A percentile compares a stretch with the other conserved stretches of the same genome.
phyloP scores from a whole-genome alignment of 2,113 vertebrate species.

The Petroica traversi region DNA sequence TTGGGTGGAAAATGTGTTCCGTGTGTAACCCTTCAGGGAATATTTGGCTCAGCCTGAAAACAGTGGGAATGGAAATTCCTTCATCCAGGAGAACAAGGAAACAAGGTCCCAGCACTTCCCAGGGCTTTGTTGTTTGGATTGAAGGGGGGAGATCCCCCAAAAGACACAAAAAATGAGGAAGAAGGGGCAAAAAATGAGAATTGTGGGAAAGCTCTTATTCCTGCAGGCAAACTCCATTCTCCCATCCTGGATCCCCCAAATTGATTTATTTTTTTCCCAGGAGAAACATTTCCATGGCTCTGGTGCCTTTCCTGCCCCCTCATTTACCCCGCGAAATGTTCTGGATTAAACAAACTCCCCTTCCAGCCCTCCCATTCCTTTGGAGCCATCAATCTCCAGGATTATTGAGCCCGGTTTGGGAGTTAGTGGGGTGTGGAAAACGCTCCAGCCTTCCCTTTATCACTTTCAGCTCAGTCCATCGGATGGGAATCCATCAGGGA shows the following conservation, averaged over 20 bases:
- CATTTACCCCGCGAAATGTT: constrained; percentile 27
- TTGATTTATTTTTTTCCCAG: neutral
- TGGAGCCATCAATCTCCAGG: constrained; percentile 50
- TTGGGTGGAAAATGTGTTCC: neutral
- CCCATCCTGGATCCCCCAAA: too few relatives aligned
- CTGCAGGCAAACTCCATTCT: neutral
- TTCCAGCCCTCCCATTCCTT: neutral
- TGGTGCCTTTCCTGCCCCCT: neutral
- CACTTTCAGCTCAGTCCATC: constrained; percentile 53
- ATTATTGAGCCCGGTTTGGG: constrained; percentile 55
- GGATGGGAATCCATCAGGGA: constrained; percentile 52
- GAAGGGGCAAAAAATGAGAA: neutral
- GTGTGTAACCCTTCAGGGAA: rapidly evolving
- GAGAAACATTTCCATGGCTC: neutral
- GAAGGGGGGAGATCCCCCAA: neutral
- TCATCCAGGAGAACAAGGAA: neutral
- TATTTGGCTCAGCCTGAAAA: neutral
- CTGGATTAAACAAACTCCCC: constrained; percentile 25
- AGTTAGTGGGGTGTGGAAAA: constrained; percentile 58
- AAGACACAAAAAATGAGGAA: neutral
- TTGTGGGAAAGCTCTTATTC: neutral
- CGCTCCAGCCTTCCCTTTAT: constrained; percentile 44
- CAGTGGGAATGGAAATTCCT: neutral
- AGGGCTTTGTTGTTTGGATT: neutral
- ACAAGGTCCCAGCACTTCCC: neutral